Evolutionary conservation across 2,113 vertebrate genomes (phyloP), one percentile per base, ranked within the genome.

Genomic region (Python bivittatus): DNA sequence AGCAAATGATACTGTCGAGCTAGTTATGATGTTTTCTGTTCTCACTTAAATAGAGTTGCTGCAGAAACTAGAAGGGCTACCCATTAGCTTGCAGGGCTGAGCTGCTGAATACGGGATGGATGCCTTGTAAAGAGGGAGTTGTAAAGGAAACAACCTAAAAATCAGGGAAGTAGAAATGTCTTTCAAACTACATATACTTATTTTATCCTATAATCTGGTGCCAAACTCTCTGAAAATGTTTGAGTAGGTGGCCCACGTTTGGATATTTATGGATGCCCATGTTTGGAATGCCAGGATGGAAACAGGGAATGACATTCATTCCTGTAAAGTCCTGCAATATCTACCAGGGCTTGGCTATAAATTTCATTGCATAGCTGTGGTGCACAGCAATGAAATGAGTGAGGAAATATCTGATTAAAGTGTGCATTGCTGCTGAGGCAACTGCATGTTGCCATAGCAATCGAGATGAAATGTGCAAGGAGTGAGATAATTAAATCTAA

Each of bases 401-500:
- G 96, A 97, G 94, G 95, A 97, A 98, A 98, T 97, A 97, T 98
- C 97, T 97, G 98, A 98, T 98, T 98, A 98, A 97, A 98, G 97
- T 96, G 95, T 97, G 97, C 97, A 97, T 97, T 97, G 97, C 97
- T 97, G 97, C 97, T 95, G 96, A 97, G 96, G 97, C 97, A 98
- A 98, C 97, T 97, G 97, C 97, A 98, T 98, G 98, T 99, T 99
- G 97, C 98, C 98, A 99, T 99, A 98, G 98, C 97, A 97, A 98
- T 98, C 97, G 97, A 98, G 97, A 98, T 97, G 98, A 98, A 98
- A 98, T 98, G 97, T 97, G 96, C 97, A 98, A 98, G 98, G 98
- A 98, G 97, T 98, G 97, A 98, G 98, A 98, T 98, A 98, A 98
- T 99, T 99, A 98, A 98, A 98, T 98, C 97, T 98, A 97, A 97